Percentiles rank a stretch among this genome's conserved stretches.
These are phyloP conservation scores for Premnoplex brunnescens DNA, from an alignment of 2,797 vertebrate genomes.

Conservation along the genomic window DNA sequence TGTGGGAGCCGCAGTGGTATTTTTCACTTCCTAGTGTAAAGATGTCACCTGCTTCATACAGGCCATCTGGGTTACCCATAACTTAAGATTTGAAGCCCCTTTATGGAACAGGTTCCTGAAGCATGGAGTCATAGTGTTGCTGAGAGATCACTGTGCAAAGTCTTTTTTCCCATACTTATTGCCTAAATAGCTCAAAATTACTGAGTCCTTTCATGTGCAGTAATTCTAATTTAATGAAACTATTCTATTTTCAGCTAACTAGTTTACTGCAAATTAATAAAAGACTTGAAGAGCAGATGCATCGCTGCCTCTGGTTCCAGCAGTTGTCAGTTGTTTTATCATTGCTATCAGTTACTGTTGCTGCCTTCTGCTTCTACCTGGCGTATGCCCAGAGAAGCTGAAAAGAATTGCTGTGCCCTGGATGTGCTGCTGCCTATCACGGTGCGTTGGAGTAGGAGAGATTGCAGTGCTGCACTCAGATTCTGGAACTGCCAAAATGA, in stretches of 20 bases:
- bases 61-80: neutral
- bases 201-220: neutral
- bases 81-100: neutral
- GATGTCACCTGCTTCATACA: neutral
- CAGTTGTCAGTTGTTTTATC: slow-evolving; percentile 84
- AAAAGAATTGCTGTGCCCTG: neutral
- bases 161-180: neutral
- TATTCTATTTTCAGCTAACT: slow-evolving; percentile 79
- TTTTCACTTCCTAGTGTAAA: neutral
- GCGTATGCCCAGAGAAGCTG: slow-evolving; percentile 56
- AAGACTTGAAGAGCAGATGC: slow-evolving; percentile 87
- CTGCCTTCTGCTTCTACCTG: slow-evolving; percentile 80
- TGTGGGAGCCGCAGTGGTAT: neutral
- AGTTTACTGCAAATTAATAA: slow-evolving; percentile 80
- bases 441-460: neutral
- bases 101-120: neutral
- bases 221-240: neutral
- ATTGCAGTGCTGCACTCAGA: neutral
- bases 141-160: neutral
- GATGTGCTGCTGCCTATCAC: neutral
- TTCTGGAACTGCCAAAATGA: slow-evolving; percentile 27
- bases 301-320: slow-evolving; percentile 87
- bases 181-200: neutral
- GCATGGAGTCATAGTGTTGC: neutral
- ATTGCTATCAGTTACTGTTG: slow-evolving; percentile 79